Evolutionary conservation across 2,888 invertebrate genomes (phyloP).

Genomic region (Branchinecta sandiegonensis): DNA sequence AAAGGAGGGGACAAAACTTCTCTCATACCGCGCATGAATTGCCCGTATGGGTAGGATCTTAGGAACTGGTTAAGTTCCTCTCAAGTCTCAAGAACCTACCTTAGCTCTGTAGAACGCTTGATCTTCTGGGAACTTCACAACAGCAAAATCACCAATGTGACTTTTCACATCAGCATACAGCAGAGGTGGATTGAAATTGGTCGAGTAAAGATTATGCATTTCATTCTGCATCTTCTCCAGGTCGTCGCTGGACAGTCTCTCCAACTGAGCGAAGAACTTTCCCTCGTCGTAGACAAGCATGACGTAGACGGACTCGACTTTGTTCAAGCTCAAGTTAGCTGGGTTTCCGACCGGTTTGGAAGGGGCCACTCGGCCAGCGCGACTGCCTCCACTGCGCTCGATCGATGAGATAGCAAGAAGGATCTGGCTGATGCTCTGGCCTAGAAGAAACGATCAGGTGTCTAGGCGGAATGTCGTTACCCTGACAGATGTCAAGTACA

Average conservation of each 20-base stretch:
- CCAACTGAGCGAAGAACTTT: constrained; percentile 20
- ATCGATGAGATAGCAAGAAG: not conserved
- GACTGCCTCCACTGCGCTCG: not conserved
- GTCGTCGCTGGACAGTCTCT: not conserved
- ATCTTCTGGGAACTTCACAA: constrained; percentile 21
- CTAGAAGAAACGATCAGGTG: not conserved
- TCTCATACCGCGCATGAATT: too few relatives aligned
- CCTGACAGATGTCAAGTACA: too few relatives aligned
- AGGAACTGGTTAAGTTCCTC: too few relatives aligned
- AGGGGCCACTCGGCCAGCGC: not conserved
- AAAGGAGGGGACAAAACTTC: too few relatives aligned
- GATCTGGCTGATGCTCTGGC: constrained; percentile 1
- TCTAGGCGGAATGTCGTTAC: too few relatives aligned
- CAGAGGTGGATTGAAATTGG: constrained; percentile 16
- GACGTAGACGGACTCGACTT: constrained; percentile 14
- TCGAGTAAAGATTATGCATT: constrained; percentile 8
- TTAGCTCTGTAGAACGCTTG: constrained; percentile 20
- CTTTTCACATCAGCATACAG: constrained; percentile 21
- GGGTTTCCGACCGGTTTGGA: not conserved
- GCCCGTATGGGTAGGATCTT: too few relatives aligned
- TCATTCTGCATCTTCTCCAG: constrained; percentile 18
- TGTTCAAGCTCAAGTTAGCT: not conserved
- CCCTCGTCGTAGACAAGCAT: not conserved
- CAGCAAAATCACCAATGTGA: constrained; percentile 22
- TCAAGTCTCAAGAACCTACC: not conserved